phyloP scores from a whole-genome alignment of 1,140 invertebrate genomes.

The Pissodes strobi region DNA sequence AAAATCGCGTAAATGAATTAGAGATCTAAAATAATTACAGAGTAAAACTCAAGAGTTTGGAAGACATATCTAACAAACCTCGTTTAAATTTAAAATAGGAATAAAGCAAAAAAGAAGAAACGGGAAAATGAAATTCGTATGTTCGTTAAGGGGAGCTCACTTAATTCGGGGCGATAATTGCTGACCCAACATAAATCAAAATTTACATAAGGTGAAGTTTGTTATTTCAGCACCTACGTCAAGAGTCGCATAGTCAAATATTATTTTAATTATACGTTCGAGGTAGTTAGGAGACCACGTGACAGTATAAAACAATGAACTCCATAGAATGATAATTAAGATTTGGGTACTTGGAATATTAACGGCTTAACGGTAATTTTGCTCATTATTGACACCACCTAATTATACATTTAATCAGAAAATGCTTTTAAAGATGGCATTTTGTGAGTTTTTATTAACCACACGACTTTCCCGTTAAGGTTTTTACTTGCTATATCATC shows the following conservation, averaged over 20 bases:
- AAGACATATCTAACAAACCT: background rate
- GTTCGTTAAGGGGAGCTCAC: conserved; percentile 1
- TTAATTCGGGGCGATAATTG: background rate
- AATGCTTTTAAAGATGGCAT: no score
- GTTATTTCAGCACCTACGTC: background rate
- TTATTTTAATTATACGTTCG: background rate
- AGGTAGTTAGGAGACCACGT: background rate
- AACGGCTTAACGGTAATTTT: no score
- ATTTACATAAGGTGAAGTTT: conserved; percentile 1
- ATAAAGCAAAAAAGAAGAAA: background rate
- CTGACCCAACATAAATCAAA: background rate
- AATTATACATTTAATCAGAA: no score
- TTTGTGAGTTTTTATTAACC: no score
- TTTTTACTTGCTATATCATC: no score
- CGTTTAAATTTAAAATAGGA: background rate
- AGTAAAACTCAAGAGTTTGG: background rate
- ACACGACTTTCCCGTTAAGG: no score
- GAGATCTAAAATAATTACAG: background rate
- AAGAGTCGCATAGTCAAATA: background rate
- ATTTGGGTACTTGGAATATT: no score
- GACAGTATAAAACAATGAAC: background rate
- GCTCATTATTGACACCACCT: no score
- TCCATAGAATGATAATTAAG: no score
- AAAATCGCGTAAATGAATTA: background rate
- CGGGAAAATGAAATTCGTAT: background rate